Conservation (phyloP, 2,797 vertebrate genomes). For the Podargus strigoides region DNA sequence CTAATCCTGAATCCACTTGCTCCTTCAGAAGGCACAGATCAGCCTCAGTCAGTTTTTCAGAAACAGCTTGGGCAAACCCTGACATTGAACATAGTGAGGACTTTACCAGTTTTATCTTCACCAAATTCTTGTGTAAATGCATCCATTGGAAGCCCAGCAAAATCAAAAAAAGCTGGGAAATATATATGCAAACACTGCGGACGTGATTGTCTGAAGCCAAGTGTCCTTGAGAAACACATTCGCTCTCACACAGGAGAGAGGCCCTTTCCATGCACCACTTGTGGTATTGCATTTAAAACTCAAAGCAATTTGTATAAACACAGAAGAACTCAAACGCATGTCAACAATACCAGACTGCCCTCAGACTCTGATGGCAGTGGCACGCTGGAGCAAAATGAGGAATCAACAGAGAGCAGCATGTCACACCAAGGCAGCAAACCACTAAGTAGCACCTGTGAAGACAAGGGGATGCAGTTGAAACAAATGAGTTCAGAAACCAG, state of each 20-base stretch:
- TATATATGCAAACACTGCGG: constrained; percentile 90
- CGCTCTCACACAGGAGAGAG: constrained; percentile 95
- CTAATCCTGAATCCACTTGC: constrained; percentile 72
- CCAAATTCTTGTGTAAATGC: constrained; percentile 53
- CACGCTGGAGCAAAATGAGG: constrained; percentile 70
- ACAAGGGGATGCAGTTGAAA: background rate
- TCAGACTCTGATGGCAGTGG: constrained; percentile 77
- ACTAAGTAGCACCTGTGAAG: background rate
- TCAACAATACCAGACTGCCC: constrained; percentile 80
- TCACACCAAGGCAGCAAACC: background rate
- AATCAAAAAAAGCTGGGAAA: constrained; percentile 82
- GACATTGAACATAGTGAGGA: constrained; percentile 83
- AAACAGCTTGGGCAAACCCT: constrained; percentile 80
- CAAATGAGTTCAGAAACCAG: background rate
- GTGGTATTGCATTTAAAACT: constrained; percentile 95
- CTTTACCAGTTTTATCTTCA: constrained; percentile 78
- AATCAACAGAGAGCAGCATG: constrained; percentile 50
- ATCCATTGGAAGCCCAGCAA: constrained; percentile 61
- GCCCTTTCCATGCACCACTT: constrained; percentile 90
- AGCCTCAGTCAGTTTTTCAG: constrained; percentile 52
- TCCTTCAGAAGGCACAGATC: constrained; percentile 27
- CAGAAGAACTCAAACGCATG: constrained; percentile 90
- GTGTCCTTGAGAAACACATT: constrained; percentile 94
- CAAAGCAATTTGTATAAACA: constrained; percentile 99
- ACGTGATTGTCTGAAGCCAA: constrained; percentile 94